Evolutionary conservation across 1,140 invertebrate genomes (phyloP).

Genomic region (Orussus abietinus): DNA sequence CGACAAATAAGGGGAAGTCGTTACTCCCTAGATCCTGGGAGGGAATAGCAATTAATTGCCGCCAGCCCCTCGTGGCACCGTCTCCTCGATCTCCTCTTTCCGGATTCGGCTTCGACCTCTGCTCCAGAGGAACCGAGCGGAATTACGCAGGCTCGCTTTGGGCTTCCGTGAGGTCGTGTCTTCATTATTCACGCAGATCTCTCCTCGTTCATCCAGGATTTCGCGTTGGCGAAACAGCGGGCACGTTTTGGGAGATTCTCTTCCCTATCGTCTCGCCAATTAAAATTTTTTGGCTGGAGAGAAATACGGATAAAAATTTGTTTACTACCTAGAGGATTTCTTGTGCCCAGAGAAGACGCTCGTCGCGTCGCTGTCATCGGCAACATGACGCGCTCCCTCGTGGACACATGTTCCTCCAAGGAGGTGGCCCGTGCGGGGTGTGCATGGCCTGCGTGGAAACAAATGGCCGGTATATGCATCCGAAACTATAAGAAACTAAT

Average conservation of each 20-base stretch:
- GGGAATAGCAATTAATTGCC: constrained; percentile 50
- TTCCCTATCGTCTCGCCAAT: not conserved
- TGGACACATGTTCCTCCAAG: not conserved
- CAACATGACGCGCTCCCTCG: not conserved
- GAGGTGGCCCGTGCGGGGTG: no score
- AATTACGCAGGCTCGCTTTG: constrained; percentile 42
- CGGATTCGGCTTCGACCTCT: constrained; percentile 35
- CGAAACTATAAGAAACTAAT: constrained; percentile 6
- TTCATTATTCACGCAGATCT: constrained; percentile 50
- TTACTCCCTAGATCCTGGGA: constrained; percentile 44
- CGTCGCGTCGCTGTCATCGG: not conserved
- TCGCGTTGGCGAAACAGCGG: constrained; percentile 22
- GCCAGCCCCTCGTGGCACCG: constrained; percentile 17
- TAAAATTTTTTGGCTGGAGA: constrained; percentile 7
- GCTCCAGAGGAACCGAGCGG: constrained; percentile 44
- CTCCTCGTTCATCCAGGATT: constrained; percentile 29
- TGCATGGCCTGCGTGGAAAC: no score
- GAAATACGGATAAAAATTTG: constrained; percentile 4
- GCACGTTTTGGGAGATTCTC: constrained; percentile 7
- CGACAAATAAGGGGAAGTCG: constrained; percentile 52
- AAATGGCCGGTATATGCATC: no score
- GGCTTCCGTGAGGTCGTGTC: constrained; percentile 46
- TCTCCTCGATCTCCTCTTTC: constrained; percentile 18
- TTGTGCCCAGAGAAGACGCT: not conserved
- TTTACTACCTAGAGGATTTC: not conserved